Evolutionary conservation across 2,888 invertebrate species (phyloP).

Genomic region (Lepidocyrtinus sp.): DNA sequence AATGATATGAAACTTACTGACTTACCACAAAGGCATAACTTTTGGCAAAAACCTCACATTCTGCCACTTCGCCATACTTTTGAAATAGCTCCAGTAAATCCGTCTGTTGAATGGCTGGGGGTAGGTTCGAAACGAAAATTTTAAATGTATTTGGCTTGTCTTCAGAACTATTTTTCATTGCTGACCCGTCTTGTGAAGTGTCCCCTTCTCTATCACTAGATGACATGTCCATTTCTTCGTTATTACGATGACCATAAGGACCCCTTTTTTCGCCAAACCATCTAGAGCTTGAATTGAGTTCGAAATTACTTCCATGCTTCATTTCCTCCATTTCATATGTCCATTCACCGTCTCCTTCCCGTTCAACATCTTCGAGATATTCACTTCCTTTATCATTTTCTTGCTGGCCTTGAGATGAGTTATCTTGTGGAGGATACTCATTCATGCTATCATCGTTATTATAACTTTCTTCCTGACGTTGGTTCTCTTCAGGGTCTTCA

Average conservation of each 20-base stretch:
- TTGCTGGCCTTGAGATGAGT: too few species aligned
- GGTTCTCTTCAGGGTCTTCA: too few species aligned
- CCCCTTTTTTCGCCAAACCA: background rate
- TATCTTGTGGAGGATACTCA: too few species aligned
- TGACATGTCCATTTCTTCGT: too few species aligned
- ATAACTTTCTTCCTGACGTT: background rate
- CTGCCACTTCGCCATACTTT: slow-evolving; percentile 61
- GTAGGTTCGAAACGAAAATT: slow-evolving; percentile 63
- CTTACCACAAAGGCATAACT: slow-evolving; percentile 69
- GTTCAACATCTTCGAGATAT: too few species aligned
- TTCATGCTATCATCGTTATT: too few species aligned
- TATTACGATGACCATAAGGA: too few species aligned
- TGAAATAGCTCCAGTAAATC: slow-evolving; percentile 60
- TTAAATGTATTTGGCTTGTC: slow-evolving; percentile 52
- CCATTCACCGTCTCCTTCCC: background rate
- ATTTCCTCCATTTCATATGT: slow-evolving; percentile 4
- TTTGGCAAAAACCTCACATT: slow-evolving; percentile 65
- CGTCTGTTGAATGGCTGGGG: slow-evolving; percentile 48
- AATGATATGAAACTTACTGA: background rate
- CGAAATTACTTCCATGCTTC: background rate
- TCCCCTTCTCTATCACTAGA: background rate
- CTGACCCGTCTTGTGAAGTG: background rate
- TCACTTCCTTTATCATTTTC: too few species aligned
- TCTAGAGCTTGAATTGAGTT: too few species aligned
- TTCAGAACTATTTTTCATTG: background rate